Base-by-base conservation (phyloP, 2,888 invertebrate genomes). In the Chymomyza amoena region DNA sequence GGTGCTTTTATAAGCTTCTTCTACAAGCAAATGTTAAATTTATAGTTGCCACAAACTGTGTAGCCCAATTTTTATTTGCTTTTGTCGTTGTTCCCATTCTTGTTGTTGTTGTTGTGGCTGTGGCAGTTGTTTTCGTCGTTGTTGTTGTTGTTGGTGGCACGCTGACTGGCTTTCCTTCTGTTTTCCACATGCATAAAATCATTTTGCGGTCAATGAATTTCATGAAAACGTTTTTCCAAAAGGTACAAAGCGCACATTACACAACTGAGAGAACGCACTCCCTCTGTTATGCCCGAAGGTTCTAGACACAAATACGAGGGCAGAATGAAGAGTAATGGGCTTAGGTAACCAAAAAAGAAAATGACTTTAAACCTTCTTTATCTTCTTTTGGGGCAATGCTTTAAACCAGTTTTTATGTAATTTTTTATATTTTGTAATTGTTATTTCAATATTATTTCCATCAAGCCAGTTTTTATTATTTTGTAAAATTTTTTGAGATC, bases 191-290 rank as follows among this genome's bases (percentile, higher is more conserved):
- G 57, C 28, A 25, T 57, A 20, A 57, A 57, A 57, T 25, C 57
- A 57, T 57, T 57, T 57, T 57, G 28, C 57, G 57, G 57, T 57
- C 57, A 57, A 57, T 57, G 57, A 57, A 25, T 57, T 28, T 28
- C 28, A 20, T 16, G 10, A 15, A 57, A 57, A 57, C 20, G 57
- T 57, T 57, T 28, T 57, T 28, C 20, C 57, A 57, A 57, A 57
- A 20, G 54, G 54, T 54, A 18, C 54, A 20, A 54, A 20, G 54
- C 39, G 39, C 39, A 45, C 39, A 45, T 45, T 45, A 45, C 39
- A 45, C 39, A 45, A 45, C 39, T 45, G 39, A 45, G 39, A 13
- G 39, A 13, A 45, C 39, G 39, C 39, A 45, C 39, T 45, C 10
- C 39, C 39, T 45, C 39, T 45, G 13, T 7, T 10, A 10, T 45